These are phyloP conservation scores for Chanos chanos DNA, from an alignment of 2,797 vertebrate genomes.

Conservation along the genomic window DNA sequence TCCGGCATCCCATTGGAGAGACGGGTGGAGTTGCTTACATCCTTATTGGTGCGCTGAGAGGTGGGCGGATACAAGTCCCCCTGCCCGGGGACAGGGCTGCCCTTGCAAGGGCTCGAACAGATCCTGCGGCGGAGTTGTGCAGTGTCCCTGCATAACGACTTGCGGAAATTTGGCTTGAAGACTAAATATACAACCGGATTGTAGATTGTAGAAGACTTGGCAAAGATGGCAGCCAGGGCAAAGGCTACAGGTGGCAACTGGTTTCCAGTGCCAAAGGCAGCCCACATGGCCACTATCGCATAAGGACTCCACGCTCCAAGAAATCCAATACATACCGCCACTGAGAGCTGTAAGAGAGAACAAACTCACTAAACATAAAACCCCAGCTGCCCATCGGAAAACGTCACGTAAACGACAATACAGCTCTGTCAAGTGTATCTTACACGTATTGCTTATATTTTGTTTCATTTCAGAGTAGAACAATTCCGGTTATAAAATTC, in stretches of 20 bases:
- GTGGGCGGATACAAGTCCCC: slow-evolving; percentile 43
- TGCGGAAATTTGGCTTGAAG: slow-evolving; percentile 81
- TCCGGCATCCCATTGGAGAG: slow-evolving; percentile 60
- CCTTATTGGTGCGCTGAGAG: slow-evolving; percentile 52
- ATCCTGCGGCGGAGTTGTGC: slow-evolving; percentile 59
- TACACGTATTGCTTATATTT: too few relatives aligned
- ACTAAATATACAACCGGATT: slow-evolving; percentile 82
- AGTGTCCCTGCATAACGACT: slow-evolving; percentile 69
- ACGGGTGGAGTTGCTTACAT: slow-evolving; percentile 53
- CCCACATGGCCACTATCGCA: slow-evolving; percentile 75
- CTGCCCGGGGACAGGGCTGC: slow-evolving; percentile 41
- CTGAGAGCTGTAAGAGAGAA: slow-evolving; percentile 66
- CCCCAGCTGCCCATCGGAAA: not conserved
- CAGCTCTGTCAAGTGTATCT: too few relatives aligned
- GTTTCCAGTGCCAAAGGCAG: slow-evolving; percentile 67
- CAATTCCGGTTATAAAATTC: too few relatives aligned
- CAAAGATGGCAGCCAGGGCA: slow-evolving; percentile 73
- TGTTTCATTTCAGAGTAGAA: too few relatives aligned
- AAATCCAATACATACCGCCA: slow-evolving; percentile 82
- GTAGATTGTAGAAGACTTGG: slow-evolving; percentile 85
- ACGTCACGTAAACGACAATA: too few relatives aligned
- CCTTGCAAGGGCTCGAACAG: slow-evolving; percentile 52
- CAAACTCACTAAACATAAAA: not conserved
- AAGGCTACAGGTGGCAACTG: slow-evolving; percentile 71
- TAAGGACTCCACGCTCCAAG: slow-evolving; percentile 82